A percentile compares a stretch with the other conserved stretches of the same genome.
Evolutionary conservation across 2,113 vertebrate genomes (phyloP).

Genomic region (Pangasianodon hypophthalmus): DNA sequence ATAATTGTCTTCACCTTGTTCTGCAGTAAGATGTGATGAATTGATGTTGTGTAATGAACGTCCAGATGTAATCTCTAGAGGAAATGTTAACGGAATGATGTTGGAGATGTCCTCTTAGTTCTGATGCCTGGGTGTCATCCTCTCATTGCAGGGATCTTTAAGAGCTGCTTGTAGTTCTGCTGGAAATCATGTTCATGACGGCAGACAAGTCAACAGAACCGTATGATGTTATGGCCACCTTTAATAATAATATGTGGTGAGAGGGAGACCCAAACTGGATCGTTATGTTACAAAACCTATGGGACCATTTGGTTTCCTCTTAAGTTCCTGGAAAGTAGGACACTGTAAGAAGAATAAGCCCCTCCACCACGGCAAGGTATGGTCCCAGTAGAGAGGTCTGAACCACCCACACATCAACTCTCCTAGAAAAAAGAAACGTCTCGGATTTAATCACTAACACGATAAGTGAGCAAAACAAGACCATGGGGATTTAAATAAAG

Average conservation of each 20-base stretch:
- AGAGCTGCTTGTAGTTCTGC: not conserved
- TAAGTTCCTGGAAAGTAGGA: not conserved
- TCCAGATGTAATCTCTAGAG: not conserved
- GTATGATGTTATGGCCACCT: not conserved
- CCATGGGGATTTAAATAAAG: not conserved
- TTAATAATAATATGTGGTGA: not conserved
- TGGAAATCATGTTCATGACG: not conserved
- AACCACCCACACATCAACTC: accelerated
- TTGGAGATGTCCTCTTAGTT: not conserved
- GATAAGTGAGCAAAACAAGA: not conserved
- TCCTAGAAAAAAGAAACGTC: not conserved
- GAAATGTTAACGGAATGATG: not conserved
- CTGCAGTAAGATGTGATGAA: not conserved
- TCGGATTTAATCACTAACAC: not conserved
- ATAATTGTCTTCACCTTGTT: not conserved
- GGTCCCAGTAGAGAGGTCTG: not conserved
- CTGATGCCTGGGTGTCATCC: not conserved
- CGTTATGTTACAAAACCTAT: not conserved
- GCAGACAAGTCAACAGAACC: not conserved
- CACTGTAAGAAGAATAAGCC: not conserved
- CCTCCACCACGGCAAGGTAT: slow-evolving; percentile 7
- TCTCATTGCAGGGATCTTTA: not conserved
- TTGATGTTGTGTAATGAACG: not conserved
- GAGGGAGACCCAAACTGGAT: not conserved
- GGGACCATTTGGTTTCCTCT: not conserved